A percentile compares a stretch with the other conserved stretches of the same genome.
These are phyloP conservation scores for Lycaon pictus DNA, from an alignment of 2,113 vertebrate genomes.

Conservation along the genomic window DNA sequence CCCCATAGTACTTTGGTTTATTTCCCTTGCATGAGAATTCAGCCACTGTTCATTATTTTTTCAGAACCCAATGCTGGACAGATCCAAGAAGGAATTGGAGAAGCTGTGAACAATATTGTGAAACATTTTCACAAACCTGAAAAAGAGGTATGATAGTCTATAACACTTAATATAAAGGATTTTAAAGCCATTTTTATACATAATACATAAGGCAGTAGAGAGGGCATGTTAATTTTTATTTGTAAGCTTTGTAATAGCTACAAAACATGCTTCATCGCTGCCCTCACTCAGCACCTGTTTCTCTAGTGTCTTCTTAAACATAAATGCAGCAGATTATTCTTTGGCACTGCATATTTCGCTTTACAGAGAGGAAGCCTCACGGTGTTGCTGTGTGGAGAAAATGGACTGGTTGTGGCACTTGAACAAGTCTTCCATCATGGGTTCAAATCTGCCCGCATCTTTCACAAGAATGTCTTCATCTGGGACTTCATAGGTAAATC, in stretches of 20 bases:
- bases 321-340: background rate
- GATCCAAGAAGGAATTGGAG: constrained; percentile 97
- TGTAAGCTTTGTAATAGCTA: background rate
- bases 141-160: constrained; percentile 92
- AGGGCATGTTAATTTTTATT: background rate
- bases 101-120: constrained; percentile 97
- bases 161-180: background rate
- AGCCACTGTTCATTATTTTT: constrained; percentile 71
- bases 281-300: background rate
- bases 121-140: constrained; percentile 99
- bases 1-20: background rate
- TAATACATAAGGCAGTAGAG: background rate
- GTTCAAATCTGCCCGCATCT: constrained; percentile 94
- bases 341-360: background rate
- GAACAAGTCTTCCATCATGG: constrained; percentile 98
- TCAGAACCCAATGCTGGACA: constrained; percentile 94
- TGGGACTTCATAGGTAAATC: constrained; percentile 98
- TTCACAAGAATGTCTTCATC: constrained; percentile 97
- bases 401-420: constrained; percentile 93
- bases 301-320: background rate
- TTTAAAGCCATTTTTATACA: background rate
- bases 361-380: constrained; percentile 96
- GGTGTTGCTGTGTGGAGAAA: constrained; percentile 95
- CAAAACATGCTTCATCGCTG: background rate
- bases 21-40: background rate